Evolutionary conservation across 1,140 invertebrate genomes (phyloP).

Genomic region (Dendroctonus ponderosae): DNA sequence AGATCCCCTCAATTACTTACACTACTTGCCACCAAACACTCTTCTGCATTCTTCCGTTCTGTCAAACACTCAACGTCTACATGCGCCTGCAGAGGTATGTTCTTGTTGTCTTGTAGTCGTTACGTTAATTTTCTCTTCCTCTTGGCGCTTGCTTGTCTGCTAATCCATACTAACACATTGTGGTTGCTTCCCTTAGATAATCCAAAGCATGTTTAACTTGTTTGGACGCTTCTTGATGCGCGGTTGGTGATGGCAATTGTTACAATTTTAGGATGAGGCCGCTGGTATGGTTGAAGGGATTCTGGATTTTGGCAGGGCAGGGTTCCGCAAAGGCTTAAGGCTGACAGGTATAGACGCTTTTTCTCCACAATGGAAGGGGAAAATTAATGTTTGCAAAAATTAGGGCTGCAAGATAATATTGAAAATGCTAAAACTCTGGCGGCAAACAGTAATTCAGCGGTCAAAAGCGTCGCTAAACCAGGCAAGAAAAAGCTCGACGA

Average conservation of each 20-base stretch:
- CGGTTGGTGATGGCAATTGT: background rate
- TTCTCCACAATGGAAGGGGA: too few species aligned
- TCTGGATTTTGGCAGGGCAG: constrained; percentile 58
- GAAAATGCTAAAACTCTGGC: constrained; percentile 40
- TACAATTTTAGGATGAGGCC: constrained; percentile 54
- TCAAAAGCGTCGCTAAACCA: constrained; percentile 9
- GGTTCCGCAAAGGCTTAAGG: constrained; percentile 57
- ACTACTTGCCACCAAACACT: constrained; percentile 34
- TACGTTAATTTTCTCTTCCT: too few species aligned
- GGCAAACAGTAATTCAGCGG: constrained; percentile 5
- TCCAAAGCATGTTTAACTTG: background rate
- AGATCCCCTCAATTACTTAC: constrained; percentile 26
- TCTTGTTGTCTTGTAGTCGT: constrained; percentile 2
- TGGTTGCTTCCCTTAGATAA: too few species aligned
- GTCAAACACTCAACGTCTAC: constrained; percentile 27
- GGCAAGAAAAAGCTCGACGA: constrained; percentile 26
- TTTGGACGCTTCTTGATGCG: background rate
- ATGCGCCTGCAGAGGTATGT: constrained; percentile 26
- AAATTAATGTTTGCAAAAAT: background rate
- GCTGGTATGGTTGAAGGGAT: constrained; percentile 61
- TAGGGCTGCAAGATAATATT: constrained; percentile 55
- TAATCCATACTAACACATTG: too few species aligned
- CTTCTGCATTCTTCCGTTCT: constrained; percentile 33
- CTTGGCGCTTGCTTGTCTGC: too few species aligned
- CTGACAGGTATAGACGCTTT: constrained; percentile 46